phyloP scores from a whole-genome alignment of 2,113 vertebrate genomes.

The Poeciliopsis turrubarensis region DNA sequence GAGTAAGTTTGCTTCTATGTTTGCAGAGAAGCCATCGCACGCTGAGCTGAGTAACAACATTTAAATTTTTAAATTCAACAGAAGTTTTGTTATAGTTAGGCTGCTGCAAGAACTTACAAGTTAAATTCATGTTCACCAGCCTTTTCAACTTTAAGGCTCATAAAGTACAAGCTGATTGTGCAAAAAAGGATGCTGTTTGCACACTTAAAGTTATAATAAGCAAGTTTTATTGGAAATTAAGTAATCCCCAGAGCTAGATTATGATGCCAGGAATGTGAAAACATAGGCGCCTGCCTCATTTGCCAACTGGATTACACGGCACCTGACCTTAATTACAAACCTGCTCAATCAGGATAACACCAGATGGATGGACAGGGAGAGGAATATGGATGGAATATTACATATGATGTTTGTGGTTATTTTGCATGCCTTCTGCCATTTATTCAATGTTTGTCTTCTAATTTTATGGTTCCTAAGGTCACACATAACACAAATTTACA shows the following conservation, averaged over 20 bases:
- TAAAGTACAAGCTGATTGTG: background rate
- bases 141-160: slow-evolving; percentile 44
- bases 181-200: background rate
- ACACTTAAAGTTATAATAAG: background rate
- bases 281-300: background rate
- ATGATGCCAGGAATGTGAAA: background rate
- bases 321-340: background rate
- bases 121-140: slow-evolving; percentile 37
- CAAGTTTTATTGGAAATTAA: background rate
- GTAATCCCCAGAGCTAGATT: background rate
- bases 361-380: background rate
- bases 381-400: background rate
- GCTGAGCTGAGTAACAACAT: background rate
- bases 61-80: background rate
- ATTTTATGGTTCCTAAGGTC: background rate
- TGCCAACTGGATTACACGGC: background rate
- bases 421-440: too few species aligned
- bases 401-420: background rate
- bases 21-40: background rate
- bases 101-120: slow-evolving; percentile 35
- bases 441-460: too few species aligned
- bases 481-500: background rate
- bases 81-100: background rate
- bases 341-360: background rate
- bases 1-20: background rate